Percentiles rank a stretch among this genome's conserved stretches.
Conservation (phyloP, 2,113 vertebrate species). For the Anas platyrhynchos region DNA sequence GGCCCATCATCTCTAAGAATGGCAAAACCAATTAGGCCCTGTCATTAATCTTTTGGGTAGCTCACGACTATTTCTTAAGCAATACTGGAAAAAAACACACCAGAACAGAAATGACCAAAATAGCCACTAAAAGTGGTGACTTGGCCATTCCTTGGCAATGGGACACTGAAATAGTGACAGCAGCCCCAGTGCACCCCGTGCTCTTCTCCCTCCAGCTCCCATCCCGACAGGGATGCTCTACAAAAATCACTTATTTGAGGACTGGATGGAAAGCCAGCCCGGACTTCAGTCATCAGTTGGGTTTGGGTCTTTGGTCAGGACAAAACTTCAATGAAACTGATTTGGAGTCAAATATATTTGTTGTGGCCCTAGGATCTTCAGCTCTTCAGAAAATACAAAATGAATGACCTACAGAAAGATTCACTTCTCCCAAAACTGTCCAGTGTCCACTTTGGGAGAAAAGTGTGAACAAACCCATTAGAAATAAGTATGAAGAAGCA, state of each 20-base stretch:
- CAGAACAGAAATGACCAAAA: not conserved
- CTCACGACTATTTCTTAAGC: constrained; percentile 40
- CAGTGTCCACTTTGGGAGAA: no score
- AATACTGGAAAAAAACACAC: not conserved
- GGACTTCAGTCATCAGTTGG: not conserved
- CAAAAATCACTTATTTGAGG: not conserved
- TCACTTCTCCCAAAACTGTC: not conserved
- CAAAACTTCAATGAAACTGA: not conserved
- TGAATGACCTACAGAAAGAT: not conserved
- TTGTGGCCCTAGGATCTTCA: not conserved
- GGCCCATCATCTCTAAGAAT: constrained; percentile 59
- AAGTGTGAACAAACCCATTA: not conserved
- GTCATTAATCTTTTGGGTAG: constrained; percentile 60
- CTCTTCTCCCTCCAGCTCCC: not conserved
- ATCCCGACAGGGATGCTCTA: not conserved
- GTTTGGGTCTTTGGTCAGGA: not conserved
- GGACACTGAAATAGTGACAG: not conserved
- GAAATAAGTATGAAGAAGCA: not conserved
- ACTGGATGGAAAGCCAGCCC: not conserved
- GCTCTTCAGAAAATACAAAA: not conserved
- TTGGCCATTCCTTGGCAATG: not conserved
- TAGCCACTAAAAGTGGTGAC: not conserved
- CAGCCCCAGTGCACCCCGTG: not conserved
- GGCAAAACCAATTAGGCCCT: constrained; percentile 65
- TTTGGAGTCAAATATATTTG: not conserved